Conservation (phyloP, 2,797 vertebrate genomes). For the Coluber constrictor region DNA sequence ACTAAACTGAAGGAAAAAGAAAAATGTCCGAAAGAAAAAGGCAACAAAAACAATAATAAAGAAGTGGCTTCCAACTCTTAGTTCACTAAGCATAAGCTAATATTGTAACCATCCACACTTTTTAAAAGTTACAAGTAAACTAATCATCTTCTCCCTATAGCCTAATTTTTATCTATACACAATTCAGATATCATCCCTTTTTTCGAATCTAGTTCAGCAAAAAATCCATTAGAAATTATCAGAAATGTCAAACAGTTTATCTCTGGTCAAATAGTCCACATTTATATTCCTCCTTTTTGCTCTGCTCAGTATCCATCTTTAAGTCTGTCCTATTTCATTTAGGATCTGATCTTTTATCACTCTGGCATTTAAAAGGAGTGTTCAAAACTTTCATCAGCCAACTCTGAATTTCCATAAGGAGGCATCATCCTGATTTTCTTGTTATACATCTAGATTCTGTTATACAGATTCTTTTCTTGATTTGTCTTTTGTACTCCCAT, state of each 20-base stretch:
- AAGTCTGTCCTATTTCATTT: not conserved
- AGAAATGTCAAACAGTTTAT: not conserved
- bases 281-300: not conserved
- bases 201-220: not conserved
- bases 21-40: not conserved
- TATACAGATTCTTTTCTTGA: not conserved
- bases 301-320: not conserved
- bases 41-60: not conserved
- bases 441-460: not conserved
- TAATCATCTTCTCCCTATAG: not conserved
- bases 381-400: not conserved
- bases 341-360: not conserved
- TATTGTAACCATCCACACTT: not conserved
- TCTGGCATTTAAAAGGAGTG: not conserved
- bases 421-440: not conserved
- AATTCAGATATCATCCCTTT: not conserved
- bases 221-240: not conserved
- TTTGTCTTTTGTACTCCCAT: not conserved
- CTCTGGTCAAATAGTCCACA: not conserved
- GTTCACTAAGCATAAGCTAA: not conserved
- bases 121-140: not conserved
- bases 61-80: not conserved
- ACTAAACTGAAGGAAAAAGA: not conserved
- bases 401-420: not conserved
- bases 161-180: not conserved